These are phyloP conservation scores for Antheraea pernyi DNA, from an alignment of 1,140 invertebrate species.

Conservation along the genomic window DNA sequence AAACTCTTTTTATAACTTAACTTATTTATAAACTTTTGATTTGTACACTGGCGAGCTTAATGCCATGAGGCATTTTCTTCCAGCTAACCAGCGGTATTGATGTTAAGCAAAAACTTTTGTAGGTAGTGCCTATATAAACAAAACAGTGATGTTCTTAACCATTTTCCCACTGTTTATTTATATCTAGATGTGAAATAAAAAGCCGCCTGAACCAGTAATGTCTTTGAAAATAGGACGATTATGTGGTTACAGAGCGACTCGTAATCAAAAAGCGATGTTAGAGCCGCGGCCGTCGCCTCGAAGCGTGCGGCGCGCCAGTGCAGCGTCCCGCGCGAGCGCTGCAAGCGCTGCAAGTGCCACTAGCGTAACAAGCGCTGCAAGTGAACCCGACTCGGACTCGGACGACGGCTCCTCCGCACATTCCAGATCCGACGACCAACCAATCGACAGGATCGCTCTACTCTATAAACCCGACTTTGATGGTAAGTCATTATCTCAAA, in stretches of 20 bases:
- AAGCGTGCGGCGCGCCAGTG: slow-evolving; percentile 15
- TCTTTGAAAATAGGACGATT: too few species aligned
- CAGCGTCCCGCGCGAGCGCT: slow-evolving; percentile 19
- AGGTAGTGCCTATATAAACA: too few species aligned
- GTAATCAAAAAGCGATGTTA: slow-evolving; percentile 55
- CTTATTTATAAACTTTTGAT: too few species aligned
- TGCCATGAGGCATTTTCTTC: too few species aligned
- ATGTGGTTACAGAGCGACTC: slow-evolving; percentile 38
- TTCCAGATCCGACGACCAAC: slow-evolving; percentile 38
- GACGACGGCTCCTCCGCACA: slow-evolving; percentile 30
- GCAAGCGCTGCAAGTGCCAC: slow-evolving; percentile 10
- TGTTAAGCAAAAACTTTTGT: too few species aligned
- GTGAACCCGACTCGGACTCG: slow-evolving; percentile 15
- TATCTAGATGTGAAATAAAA: too few species aligned
- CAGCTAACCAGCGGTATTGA: too few species aligned
- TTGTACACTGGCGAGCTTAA: too few species aligned
- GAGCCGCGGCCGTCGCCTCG: slow-evolving; percentile 16
- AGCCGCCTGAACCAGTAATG: too few species aligned
- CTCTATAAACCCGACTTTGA: slow-evolving; percentile 55
- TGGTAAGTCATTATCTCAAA: slow-evolving; percentile 33
- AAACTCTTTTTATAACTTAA: too few species aligned
- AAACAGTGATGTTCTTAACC: too few species aligned
- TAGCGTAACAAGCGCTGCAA: slow-evolving; percentile 12
- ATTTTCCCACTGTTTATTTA: too few species aligned
- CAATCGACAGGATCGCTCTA: slow-evolving; percentile 53